phyloP scores from a whole-genome alignment of 30 jellyfish, hydroid and myxozoan genomes.

The Pelagia noctiluca region DNA sequence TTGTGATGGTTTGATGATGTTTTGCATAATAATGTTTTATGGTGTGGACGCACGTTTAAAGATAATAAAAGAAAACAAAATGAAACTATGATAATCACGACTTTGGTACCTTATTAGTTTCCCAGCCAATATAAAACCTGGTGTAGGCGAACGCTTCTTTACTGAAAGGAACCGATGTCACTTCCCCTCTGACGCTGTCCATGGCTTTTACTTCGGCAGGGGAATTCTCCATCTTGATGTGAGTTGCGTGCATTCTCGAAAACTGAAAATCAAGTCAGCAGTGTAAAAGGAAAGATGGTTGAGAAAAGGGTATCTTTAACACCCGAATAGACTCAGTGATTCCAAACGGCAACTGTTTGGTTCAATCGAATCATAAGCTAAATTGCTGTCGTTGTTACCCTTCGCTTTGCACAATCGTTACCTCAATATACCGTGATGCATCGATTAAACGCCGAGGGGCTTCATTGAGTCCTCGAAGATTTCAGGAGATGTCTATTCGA shows the following conservation, averaged over 20 bases:
- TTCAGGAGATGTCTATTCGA: too few relatives aligned
- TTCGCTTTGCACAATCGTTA: too few relatives aligned
- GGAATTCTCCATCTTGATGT: constrained; percentile 62
- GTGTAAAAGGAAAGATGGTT: background rate
- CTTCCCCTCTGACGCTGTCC: constrained; percentile 72
- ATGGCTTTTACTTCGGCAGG: constrained; percentile 77
- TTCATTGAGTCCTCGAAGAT: too few relatives aligned
- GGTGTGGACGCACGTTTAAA: background rate
- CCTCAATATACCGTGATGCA: too few relatives aligned
- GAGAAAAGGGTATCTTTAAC: background rate
- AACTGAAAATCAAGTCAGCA: constrained; percentile 33
- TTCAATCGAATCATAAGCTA: too few relatives aligned
- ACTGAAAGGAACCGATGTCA: constrained; percentile 31
- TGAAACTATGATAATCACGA: too few relatives aligned
- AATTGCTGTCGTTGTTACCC: too few relatives aligned
- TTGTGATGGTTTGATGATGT: too few relatives aligned
- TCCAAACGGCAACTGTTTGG: too few relatives aligned
- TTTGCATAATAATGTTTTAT: background rate
- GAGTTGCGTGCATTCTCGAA: constrained; percentile 68
- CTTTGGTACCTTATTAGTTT: constrained; percentile 78
- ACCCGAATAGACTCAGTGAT: too few relatives aligned
- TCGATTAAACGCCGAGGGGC: too few relatives aligned
- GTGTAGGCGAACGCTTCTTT: constrained; percentile 72
- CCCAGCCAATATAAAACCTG: constrained; percentile 75
- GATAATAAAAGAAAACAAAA: too few relatives aligned